Evolutionary conservation across 2,113 vertebrate species (phyloP), one percentile per base, ranked within the genome.

Genomic region (Dicaeum eximium): DNA sequence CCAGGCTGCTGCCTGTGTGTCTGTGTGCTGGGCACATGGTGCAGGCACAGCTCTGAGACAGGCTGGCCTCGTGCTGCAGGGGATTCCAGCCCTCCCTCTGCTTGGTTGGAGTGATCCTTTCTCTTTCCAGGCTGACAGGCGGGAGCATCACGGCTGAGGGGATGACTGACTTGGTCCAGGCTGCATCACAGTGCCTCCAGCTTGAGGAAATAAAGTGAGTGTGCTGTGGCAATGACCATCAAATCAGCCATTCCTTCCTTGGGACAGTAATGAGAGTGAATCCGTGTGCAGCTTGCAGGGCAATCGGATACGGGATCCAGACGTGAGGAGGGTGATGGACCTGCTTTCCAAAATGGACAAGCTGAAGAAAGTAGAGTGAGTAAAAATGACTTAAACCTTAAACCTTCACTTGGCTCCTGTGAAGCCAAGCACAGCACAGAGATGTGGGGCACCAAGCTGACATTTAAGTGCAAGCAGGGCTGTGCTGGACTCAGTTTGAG

Each of bases 141-240:
- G 97, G 98, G 67, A 97, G 93, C 53, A 94, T 99, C 88, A 98
- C 98, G 35, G 95, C 97, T 62, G 47, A 25, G 56, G 99, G 99
- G 83, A 97, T 98, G 71, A 80, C 83, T 40, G 27, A 83, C 82
- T 97, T 99, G 96, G 83, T 97, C 20, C 95, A 95, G 64, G 98
- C 98, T 88, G 96, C 98, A 24, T 88, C 96, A 28, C 82, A 92
- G 61, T 99, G 98, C 82, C 97, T 91, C 18, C 80, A 97, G 54
- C 97, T 99, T 70, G 97, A 98, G 80, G 98, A 99, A 61, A 93
- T 99, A 79, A 98, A 98, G 99, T 99, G 98, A 97, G 97, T 98
- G 18, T 53, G 30, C 22, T 28, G 44, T 56, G 48, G 61, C 67
- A 85, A 3, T 33, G 42, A 7, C 33, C 23, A 50, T 60, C 17